Base-by-base conservation (phyloP, 2,888 invertebrate genomes). In the Pterostichus madidus region DNA sequence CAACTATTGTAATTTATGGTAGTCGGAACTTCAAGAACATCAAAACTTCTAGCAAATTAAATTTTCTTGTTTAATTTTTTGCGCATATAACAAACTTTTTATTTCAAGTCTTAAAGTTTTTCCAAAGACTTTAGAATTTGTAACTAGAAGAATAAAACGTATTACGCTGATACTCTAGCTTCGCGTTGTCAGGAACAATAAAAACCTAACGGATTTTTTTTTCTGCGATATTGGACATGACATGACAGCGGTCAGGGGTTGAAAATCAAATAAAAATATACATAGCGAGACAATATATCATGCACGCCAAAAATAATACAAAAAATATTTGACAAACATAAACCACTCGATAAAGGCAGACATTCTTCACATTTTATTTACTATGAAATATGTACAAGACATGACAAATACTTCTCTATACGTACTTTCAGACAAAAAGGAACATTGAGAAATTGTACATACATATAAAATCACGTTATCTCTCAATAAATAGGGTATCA, bases 1-100 rank as follows among this genome's bases (percentile, higher is more conserved):
- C 59, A 59, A 59, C 59, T 59, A 59, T 59, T 59, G 59, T 59
- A 59, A 59, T 59, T 59, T 59, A 59, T 59, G 59, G 59, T 59
- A 59, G 59, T 59, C 31, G 59, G 31, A 59, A 59, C 59, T 59
- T 59, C 11, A 59, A 59, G 59, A 59, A 59, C 59, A 59, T 59
- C 59, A 59, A 59, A 59, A 59, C 59, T 59, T 59, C 24, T 8
- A 31, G 59, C 59, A 59, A 59, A 59, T 59, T 59, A 59, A 59
- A 59, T 59, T 59, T 59, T 59, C 59, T 59, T 59, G 59, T 59
- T 59, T 59, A 59, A 59, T 59, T 59, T 59, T 59, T 59, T 59
- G 59, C 31, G 10, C 59, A 59, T 59, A 59, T 39, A 39, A 39
- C 39, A 39, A 39, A 59, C 59, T 59, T 59, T 56, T 59, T 59